A percentile compares a stretch with the other conserved stretches of the same genome.
Evolutionary conservation across 2,113 vertebrate species (phyloP).

Genomic region (Oxygymnocypris stewartii): DNA sequence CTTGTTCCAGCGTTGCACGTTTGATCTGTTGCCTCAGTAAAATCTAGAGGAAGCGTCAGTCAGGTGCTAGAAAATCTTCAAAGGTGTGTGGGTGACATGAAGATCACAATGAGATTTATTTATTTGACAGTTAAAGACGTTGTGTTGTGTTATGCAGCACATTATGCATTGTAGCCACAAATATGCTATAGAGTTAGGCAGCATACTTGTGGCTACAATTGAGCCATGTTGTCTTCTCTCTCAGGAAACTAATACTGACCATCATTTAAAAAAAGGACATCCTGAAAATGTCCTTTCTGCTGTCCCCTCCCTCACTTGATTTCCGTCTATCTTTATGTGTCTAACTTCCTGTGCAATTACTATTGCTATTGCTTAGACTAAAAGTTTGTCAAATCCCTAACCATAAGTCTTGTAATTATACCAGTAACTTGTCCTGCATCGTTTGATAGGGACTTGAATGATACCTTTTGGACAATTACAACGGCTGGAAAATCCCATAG

Average conservation of each 20-base stretch:
- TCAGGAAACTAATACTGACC: conserved; percentile 26
- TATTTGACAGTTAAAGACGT: not conserved
- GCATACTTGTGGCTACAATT: not conserved
- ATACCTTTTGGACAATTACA: not conserved
- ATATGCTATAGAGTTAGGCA: not conserved
- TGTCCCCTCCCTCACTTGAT: not conserved
- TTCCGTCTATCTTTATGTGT: not conserved
- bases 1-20: conserved; percentile 8
- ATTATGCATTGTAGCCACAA: not conserved
- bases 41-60: not conserved
- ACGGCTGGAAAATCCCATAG: not conserved
- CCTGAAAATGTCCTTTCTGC: conserved; percentile 17
- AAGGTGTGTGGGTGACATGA: not conserved
- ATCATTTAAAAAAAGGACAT: not conserved
- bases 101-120: conserved; percentile 11
- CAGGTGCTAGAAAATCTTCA: conserved; percentile 7
- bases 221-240: conserved; percentile 4
- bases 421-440: not conserved
- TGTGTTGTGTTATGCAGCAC: not conserved
- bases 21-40: not conserved
- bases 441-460: not conserved
- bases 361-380: not conserved
- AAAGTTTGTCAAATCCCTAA: not conserved
- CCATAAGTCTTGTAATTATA: not conserved
- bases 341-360: not conserved